Conservation (phyloP, 1,140 invertebrate genomes). For the Drosophila littoralis region DNA sequence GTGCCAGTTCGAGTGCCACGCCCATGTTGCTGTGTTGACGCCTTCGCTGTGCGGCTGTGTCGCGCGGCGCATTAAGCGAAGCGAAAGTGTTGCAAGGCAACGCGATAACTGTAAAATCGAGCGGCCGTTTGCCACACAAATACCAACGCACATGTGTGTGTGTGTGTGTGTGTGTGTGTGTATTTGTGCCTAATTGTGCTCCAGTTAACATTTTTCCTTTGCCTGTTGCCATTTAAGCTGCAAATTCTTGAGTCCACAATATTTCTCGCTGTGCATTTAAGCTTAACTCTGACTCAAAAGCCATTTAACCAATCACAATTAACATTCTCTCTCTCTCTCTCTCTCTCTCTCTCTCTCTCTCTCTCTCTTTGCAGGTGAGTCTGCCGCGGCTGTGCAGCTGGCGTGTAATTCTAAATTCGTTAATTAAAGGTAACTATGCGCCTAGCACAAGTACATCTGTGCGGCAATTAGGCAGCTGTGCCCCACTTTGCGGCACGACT, state of each 20-base stretch:
- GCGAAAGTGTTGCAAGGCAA: slow-evolving; percentile 57
- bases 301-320: slow-evolving; percentile 28
- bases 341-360: slow-evolving; percentile 25
- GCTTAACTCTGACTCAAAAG: slow-evolving; percentile 34
- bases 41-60: slow-evolving; percentile 10
- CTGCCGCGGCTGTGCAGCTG: slow-evolving; percentile 24
- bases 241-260: not conserved
- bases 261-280: not conserved
- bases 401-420: slow-evolving; percentile 49
- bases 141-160: not conserved
- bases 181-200: not conserved
- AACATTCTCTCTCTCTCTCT: slow-evolving; percentile 23
- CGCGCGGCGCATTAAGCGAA: slow-evolving; percentile 35
- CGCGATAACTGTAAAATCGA: slow-evolving; percentile 32
- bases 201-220: not conserved
- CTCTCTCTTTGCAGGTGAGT: slow-evolving; percentile 68
- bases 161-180: no score
- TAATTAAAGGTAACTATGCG: slow-evolving; percentile 72
- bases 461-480: slow-evolving; percentile 74
- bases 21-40: slow-evolving; percentile 9
- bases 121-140: slow-evolving; percentile 21
- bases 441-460: slow-evolving; percentile 7
- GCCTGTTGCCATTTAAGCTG: no score
- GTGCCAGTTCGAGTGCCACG: slow-evolving; percentile 7
- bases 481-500: slow-evolving; percentile 42